Evolutionary conservation across 2,113 vertebrate species (phyloP), one percentile per base, ranked within the genome.

Genomic region (Terrapene triunguis): DNA sequence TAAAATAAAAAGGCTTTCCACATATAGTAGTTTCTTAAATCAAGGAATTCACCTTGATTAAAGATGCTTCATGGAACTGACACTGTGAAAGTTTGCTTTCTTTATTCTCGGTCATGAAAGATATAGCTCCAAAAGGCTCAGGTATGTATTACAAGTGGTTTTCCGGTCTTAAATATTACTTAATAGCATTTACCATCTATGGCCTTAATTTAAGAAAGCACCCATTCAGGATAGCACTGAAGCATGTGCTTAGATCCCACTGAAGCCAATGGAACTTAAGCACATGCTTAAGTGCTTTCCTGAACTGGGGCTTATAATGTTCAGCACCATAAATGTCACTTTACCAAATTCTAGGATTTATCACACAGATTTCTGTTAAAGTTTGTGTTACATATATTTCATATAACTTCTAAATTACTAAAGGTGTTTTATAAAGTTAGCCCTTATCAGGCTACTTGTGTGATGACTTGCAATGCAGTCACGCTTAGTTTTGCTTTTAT

Each of bases 271-370:
- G 11, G 29, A 78, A 16, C 35, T 89, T 86, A 88, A 93, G 62
- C 10, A 89, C 35, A 32, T 57, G 83, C 13, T 93, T 96, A 82
- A 95, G 84, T 92, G 90, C 51, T 96, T 74, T 62, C 44, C 81
- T 90, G 78, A 80, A 84, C 80, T 84, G 25, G 25, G 25, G 1
- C 69, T 96, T 92, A 12, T 78, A 62, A 72, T 55, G 53, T 21
- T 62, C 57, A 29, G 27, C 57, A 62, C 27, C 3, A 12, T 10
- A 82, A 90, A 90, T 86, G 82, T 89, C 42, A 51, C 27, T 78
- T 78, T 84, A 44, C 80, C 21, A 92, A 32, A 44, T 47, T 91
- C 57, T 92, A 84, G 50, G 0, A 86, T 82, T 84, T 95, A 84
- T 53, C 82, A 7, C 2, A 29, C 87, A 90, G 32, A 88, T 35